A percentile compares a stretch with the other conserved stretches of the same genome.
phyloP scores from a whole-genome alignment of 92 coral and sea anemone species.

The Parazoanthus swiftii region DNA sequence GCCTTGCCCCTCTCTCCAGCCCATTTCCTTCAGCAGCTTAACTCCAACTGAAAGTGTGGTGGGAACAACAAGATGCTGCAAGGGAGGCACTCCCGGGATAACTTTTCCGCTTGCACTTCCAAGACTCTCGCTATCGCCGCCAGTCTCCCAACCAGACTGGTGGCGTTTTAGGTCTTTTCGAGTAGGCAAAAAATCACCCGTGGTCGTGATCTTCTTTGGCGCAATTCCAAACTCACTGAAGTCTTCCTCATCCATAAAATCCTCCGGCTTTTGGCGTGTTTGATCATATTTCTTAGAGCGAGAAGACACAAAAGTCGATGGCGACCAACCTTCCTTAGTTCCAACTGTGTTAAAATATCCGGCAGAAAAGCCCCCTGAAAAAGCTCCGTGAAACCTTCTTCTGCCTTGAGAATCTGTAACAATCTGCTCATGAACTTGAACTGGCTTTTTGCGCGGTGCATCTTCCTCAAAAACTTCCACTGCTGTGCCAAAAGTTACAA shows the following conservation, averaged over 20 bases:
- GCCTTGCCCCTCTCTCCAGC: conserved; percentile 99
- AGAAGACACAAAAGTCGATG: conserved; percentile 86
- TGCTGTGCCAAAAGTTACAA: conserved; percentile 85
- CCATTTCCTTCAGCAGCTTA: conserved; percentile 89
- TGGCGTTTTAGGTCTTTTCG: conserved; percentile 40
- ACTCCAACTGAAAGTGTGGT: conserved; percentile 85
- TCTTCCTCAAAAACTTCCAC: conserved; percentile 85
- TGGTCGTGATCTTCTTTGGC: conserved; percentile 81
- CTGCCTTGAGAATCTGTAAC: conserved; percentile 93
- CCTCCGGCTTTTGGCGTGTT: conserved; percentile 85
- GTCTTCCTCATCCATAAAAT: conserved; percentile 98
- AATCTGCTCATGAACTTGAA: conserved; percentile 93
- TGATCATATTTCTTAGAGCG: conserved; percentile 73
- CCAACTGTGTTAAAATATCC: conserved; percentile 99
- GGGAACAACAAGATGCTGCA: conserved; percentile 88
- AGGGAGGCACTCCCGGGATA: conserved; percentile 57
- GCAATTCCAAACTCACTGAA: conserved; percentile 96
- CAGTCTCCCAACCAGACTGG: conserved; percentile 40
- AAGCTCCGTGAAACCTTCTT: conserved; percentile 99
- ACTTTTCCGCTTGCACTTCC: conserved; percentile 18
- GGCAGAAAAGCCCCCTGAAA: conserved; percentile 99
- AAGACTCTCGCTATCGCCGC: background rate
- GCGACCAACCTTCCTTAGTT: conserved; percentile 97
- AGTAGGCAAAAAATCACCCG: conserved; percentile 68
- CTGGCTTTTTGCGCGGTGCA: conserved; percentile 95